A percentile compares a stretch with the other conserved stretches of the same genome.
Evolutionary conservation across 2,797 vertebrate genomes (phyloP).

Genomic region (Acanthis flammea): DNA sequence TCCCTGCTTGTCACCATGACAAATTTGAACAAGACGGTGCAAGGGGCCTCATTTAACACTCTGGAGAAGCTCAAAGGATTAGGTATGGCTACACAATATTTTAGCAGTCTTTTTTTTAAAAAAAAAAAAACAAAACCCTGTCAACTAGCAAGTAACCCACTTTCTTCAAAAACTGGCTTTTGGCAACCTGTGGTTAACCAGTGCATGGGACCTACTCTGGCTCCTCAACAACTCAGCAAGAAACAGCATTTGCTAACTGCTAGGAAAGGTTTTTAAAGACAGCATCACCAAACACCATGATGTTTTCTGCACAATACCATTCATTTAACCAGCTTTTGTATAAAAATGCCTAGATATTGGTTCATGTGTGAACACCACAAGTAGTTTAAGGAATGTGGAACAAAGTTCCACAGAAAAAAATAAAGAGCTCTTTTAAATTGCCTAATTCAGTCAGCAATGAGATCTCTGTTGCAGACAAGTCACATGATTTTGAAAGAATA

Average conservation of each 20-base stretch:
- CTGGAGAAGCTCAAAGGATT: neutral
- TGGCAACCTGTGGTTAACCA: neutral
- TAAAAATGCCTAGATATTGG: neutral
- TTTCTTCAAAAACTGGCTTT: neutral
- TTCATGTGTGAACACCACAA: neutral
- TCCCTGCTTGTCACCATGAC: neutral
- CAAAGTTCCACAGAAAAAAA: constrained; percentile 17
- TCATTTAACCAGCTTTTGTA: neutral
- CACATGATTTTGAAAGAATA: constrained; percentile 4
- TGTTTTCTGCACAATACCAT: neutral
- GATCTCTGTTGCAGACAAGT: constrained; percentile 4
- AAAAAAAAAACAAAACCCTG: neutral
- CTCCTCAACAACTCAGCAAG: neutral
- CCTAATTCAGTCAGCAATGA: neutral
- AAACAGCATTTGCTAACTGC: neutral
- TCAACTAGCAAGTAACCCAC: neutral
- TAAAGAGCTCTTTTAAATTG: neutral
- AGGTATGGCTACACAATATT: neutral
- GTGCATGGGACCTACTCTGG: neutral
- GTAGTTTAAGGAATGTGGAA: neutral
- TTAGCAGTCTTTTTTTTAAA: neutral
- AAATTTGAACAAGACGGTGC: neutral
- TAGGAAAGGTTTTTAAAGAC: neutral
- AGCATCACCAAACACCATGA: neutral
- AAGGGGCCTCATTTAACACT: neutral